Evolutionary conservation across 2,888 invertebrate genomes (phyloP), one percentile per base, ranked within the genome.

Genomic region (Deladenus siricidicola): DNA sequence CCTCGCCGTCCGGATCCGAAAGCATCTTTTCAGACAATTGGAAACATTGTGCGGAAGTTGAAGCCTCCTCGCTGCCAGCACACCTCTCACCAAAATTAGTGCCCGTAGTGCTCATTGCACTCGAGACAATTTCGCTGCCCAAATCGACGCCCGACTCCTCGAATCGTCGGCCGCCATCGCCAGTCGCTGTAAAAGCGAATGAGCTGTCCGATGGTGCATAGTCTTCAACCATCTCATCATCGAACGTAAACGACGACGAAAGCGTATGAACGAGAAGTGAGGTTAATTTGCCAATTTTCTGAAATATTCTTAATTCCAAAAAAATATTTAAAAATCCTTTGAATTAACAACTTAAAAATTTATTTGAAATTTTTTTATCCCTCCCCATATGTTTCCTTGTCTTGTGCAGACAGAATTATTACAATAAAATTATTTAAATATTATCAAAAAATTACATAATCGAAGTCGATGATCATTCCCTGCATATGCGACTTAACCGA

Each of bases 401-500:
- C 52, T 51, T 51, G 8, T 14, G 10, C 19, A 51, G 26, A 51
- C 14, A 30, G 26, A 1, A n/a, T 51, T 51, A 26, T 51, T 14
- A 34, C 39, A 34, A 6, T 34, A 34, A 34, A 34, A 10, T 34
- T 34, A 14, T 10, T 10, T 34, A 14, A 6, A 34, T 34, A 34
- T 34, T 34, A 34, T 6, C 6, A 10, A 10, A 8, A 4, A 48
- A 55, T n/a, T 45, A 56, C 60, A 30, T 63, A 57, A 50, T 75
- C 75, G 54, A 78, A 56, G 60, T 78, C 78, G 34, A 78, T 70
- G 23, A 69, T 65, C 63, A 78, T 75, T 47, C 98, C 98, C 80
- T 94, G 90, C 98, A 98, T 98, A 82, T 94, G 89, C 92, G 96
- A 96, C 67, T 90, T 88, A 0, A 98, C 92, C 81, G 94, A 94